Evolutionary conservation across 53 echinoderm and acorn worm species (phyloP).

Genomic region (Arbacia lixula): DNA sequence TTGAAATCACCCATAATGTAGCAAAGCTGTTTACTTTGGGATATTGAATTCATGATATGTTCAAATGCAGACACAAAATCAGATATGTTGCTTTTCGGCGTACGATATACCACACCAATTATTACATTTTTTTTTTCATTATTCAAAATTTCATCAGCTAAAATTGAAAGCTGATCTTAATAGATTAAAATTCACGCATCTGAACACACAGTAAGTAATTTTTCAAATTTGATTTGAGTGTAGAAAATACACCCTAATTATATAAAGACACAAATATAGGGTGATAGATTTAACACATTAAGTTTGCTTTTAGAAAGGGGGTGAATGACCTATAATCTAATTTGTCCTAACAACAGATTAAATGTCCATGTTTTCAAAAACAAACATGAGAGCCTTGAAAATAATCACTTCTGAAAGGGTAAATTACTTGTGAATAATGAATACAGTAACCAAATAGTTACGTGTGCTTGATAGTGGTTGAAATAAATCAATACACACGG

Average conservation of each 20-base stretch:
- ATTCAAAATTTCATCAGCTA: background rate
- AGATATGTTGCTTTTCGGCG: background rate
- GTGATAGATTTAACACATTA: background rate
- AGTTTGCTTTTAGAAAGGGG: too few relatives aligned
- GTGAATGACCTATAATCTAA: too few relatives aligned
- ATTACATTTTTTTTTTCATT: background rate
- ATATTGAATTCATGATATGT: constrained; percentile 9
- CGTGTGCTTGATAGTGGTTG: too few relatives aligned
- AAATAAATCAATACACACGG: too few relatives aligned
- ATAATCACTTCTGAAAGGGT: too few relatives aligned
- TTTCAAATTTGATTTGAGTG: background rate
- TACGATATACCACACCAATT: constrained; percentile 15
- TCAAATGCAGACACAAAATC: constrained; percentile 20
- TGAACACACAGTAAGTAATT: background rate
- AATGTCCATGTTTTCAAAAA: too few relatives aligned
- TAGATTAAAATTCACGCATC: too few relatives aligned
- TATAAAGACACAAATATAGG: background rate
- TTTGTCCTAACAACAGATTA: too few relatives aligned
- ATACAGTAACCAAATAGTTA: too few relatives aligned
- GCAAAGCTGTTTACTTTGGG: constrained; percentile 11
- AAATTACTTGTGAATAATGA: too few relatives aligned
- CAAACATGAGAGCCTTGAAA: too few relatives aligned
- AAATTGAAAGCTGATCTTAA: too few relatives aligned
- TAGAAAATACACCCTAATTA: background rate
- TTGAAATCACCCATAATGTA: constrained; percentile 60